Percentiles rank a stretch among this genome's conserved stretches.
These are phyloP conservation scores for Pelecanus crispus DNA, from an alignment of 2,113 vertebrate genomes.

Conservation along the genomic window DNA sequence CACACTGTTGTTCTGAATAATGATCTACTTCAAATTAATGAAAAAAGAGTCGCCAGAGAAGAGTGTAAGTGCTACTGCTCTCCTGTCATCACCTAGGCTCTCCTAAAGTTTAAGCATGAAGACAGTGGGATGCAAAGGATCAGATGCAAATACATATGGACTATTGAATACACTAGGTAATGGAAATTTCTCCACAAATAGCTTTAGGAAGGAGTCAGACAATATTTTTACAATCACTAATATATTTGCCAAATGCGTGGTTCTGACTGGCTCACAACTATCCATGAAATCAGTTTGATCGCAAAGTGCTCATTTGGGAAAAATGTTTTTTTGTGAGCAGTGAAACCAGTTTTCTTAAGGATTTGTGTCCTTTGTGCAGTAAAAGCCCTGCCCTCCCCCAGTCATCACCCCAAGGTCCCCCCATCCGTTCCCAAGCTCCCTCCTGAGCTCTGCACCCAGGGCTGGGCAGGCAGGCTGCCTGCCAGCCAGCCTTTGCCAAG, in stretches of 20 bases:
- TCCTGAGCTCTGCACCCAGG: fast-evolving
- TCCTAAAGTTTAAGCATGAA: neutral
- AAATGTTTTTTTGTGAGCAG: neutral
- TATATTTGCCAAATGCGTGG: neutral
- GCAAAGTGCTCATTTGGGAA: neutral
- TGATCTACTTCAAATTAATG: neutral
- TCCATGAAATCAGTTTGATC: neutral
- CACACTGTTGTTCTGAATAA: neutral
- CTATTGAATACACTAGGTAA: neutral
- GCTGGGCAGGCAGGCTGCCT: neutral
- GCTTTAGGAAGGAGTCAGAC: neutral
- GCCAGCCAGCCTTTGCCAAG: neutral
- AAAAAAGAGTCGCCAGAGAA: neutral
- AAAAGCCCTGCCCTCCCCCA: neutral
- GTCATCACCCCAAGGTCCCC: too few relatives aligned
- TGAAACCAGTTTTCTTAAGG: neutral
- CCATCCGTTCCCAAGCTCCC: neutral
- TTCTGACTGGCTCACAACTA: neutral
- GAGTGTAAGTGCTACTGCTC: neutral
- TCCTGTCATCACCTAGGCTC: neutral
- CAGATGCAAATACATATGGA: neutral
- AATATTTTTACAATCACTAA: neutral
- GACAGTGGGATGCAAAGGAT: neutral
- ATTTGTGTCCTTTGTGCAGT: neutral
- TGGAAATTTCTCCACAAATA: neutral